These are phyloP conservation scores for Synanceia verrucosa DNA, from an alignment of 2,797 vertebrate species.

Conservation along the genomic window DNA sequence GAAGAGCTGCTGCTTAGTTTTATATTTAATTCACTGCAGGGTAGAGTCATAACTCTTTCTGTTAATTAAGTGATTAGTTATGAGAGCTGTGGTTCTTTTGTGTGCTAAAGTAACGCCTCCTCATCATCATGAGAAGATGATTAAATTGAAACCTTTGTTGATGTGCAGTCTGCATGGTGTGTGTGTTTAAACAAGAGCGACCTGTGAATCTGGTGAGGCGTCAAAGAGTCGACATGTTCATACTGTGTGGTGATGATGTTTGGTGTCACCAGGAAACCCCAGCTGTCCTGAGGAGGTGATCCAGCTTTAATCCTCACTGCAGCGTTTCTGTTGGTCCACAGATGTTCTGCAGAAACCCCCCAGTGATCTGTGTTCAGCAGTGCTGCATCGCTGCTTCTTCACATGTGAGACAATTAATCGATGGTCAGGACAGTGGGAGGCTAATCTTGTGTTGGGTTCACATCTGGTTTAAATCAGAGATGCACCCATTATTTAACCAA, in stretches of 20 bases:
- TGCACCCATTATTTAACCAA: no score
- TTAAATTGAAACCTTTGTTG: no score
- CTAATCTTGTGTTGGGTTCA: no score
- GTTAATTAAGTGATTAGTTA: not conserved
- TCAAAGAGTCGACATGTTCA: no score
- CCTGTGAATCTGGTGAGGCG: no score
- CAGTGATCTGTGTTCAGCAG: not conserved
- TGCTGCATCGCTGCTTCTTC: no score
- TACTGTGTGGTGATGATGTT: not conserved
- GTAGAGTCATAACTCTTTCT: not conserved
- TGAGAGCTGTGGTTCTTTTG: no score
- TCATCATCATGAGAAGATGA: no score
- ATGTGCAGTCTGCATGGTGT: no score
- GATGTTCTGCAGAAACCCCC: not conserved
- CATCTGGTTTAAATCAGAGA: no score
- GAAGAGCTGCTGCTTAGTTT: no score
- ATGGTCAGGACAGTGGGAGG: no score
- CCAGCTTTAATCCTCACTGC: not conserved
- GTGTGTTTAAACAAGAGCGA: not conserved
- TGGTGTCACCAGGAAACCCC: not conserved
- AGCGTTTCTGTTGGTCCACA: constrained; percentile 8
- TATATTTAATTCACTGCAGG: not conserved
- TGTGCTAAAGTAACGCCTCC: not conserved
- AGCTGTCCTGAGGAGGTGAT: not conserved
- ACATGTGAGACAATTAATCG: not conserved